Base-by-base conservation (phyloP, 2,797 vertebrate genomes). In the Ibycter americanus region DNA sequence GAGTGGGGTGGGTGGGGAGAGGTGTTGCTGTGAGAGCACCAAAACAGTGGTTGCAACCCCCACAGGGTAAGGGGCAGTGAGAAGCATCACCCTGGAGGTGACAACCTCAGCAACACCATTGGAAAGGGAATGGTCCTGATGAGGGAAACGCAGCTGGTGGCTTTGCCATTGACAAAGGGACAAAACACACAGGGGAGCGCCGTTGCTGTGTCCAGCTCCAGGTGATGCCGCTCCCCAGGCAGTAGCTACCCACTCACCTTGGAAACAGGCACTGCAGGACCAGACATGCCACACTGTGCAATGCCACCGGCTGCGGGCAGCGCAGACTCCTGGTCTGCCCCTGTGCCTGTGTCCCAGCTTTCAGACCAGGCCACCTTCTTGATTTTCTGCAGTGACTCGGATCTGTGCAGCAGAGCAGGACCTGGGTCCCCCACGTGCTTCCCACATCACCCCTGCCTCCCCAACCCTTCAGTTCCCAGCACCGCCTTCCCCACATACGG, bases 381-480 rank as follows among this genome's bases (percentile, higher is more conserved):
- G 8, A 18, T 44, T 55, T 81, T 58, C 83, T 81, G 61, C 51
- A 67, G 49, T 8, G 46, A 23, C 25, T 38, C 10, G 20, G 13
- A 36, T 47, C 5, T 0, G 0, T 18, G 23, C 42, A 55, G 67
- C 18, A n/a, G 31, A 84, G 47, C 38, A 44, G 46, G 49, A 73
- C 1, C 0, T 0, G 0, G 51, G 9, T 58, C 12, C 3, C 4
- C 4, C 4, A 13, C 2, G 1, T 19, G 44, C 56, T 56, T 47
- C 26, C 36, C 12, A 2, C 3, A 8, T 23, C 55, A n/a, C 22
- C 9, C 17, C 31, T 7, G 3, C 38, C 29, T 68, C 52, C 32
- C 66, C 65, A 87, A 0, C 31, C 54, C 55, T 13, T 42, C 11
- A 10, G 49, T 46, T 83, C 27, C 83, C 46, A 15, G 34, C 38